Conservation (phyloP, 1,140 invertebrate genomes). For the Caerostris extrusa region DNA sequence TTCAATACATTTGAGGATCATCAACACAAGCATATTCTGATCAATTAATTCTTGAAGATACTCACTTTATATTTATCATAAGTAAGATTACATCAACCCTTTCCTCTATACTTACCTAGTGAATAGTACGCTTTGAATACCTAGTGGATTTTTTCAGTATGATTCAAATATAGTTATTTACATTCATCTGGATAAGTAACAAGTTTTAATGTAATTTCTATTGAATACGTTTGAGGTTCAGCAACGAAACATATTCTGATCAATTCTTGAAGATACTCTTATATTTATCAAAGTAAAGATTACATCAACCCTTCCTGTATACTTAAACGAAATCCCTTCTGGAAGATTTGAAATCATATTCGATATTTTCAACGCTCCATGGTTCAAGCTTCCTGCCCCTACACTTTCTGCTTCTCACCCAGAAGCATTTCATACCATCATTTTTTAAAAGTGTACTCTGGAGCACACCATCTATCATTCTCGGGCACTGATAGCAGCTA, state of each 20-base stretch:
- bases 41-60: too few species aligned
- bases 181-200: too few species aligned
- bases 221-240: too few species aligned
- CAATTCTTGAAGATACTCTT: too few species aligned
- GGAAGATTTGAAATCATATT: not conserved
- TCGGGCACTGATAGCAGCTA: slow-evolving; percentile 29
- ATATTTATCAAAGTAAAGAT: not conserved
- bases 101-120: not conserved
- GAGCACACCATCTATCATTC: slow-evolving; percentile 32
- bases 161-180: too few species aligned
- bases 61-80: too few species aligned
- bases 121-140: too few species aligned
- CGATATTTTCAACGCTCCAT: not conserved
- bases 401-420: not conserved
- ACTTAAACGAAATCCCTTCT: not conserved
- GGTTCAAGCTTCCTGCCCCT: not conserved
- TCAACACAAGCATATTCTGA: too few species aligned
- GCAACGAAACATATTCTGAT: too few species aligned
- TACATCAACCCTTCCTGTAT: not conserved
- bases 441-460: not conserved
- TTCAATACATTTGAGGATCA: too few species aligned
- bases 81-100: not conserved
- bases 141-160: too few species aligned
- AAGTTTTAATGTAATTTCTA: too few species aligned
- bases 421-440: slow-evolving; percentile 5